These are phyloP conservation scores for Zygothrica quintamaculata DNA, from an alignment of 2,888 invertebrate genomes.

Conservation along the genomic window DNA sequence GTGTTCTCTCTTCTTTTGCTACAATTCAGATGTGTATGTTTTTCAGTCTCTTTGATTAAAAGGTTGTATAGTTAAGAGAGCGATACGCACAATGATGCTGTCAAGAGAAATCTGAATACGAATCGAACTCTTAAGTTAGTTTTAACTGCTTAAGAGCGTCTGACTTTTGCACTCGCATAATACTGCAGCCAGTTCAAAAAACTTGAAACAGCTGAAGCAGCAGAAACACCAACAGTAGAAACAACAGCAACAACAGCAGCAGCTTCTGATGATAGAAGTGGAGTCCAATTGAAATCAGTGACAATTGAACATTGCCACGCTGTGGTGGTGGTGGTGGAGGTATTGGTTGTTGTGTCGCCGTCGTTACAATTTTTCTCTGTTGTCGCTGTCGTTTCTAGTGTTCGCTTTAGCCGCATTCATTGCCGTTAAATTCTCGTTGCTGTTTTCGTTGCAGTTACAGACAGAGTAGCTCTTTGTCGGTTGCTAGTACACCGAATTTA, in stretches of 20 bases:
- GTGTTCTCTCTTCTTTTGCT: too few species aligned
- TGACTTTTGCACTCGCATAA: background rate
- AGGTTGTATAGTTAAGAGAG: too few species aligned
- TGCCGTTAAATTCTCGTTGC: conserved; percentile 13
- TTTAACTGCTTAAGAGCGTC: background rate
- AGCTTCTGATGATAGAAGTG: conserved; percentile 29
- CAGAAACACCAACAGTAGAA: too few species aligned
- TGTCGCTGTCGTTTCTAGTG: conserved; percentile 12
- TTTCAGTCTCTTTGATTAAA: too few species aligned
- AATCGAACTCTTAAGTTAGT: background rate
- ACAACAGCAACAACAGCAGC: conserved; percentile 29
- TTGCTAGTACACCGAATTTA: background rate
- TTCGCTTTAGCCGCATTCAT: conserved; percentile 8
- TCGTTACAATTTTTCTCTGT: conserved; percentile 28
- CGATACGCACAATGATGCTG: too few species aligned
- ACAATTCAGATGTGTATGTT: too few species aligned
- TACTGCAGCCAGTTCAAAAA: too few species aligned
- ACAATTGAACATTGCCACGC: conserved; percentile 72
- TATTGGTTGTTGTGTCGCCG: conserved; percentile 34
- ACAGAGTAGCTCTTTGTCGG: background rate
- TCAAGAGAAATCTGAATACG: too few species aligned
- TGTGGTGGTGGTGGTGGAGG: conserved; percentile 55
- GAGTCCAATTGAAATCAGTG: conserved; percentile 62
- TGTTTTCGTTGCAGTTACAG: background rate
- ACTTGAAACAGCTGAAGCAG: conserved; percentile 42